Evolutionary conservation across 2,113 vertebrate genomes (phyloP), one percentile per base, ranked within the genome.

Genomic region (Myrmecophaga tridactyla): DNA sequence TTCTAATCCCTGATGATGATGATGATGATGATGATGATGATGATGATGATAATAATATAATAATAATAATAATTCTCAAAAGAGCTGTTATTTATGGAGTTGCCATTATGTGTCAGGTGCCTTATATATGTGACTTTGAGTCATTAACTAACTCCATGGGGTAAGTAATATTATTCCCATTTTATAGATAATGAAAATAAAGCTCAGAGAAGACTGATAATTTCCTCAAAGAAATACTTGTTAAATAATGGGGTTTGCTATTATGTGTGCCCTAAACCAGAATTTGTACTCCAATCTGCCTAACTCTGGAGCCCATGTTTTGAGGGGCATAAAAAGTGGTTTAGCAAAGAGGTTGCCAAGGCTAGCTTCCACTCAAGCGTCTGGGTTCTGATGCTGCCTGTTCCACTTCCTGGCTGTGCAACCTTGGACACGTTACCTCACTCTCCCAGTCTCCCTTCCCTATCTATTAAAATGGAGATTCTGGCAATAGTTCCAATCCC

Each of bases 391-490:
- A 36, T 29, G 80, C 90, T 14, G 80, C 84, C 58, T 18, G 3
- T 10, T 36, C 29, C 67, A 6, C 69, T 41, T 5, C 15, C 76
- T 14, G 60, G 60, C 76, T 15, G 7, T 63, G 51, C 3, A 0
- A 1, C 31, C 86, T 62, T 27, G n/a, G 36, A 41, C 29, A 1
- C 14, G 0, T 46, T 15, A 13, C 56, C 82, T 91, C 82, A 36
- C 46, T 56, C 62, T 58, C 73, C 81, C 41, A 25, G 46, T 75
- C 58, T 86, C 60, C 77, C 83, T 95, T 70, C 76, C 53, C 27
- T 4, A 15, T 46, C 90, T 53, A 53, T 69, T 3, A 58, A 89
- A 78, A 43, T 25, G 67, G 43, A 53, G 17, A 3, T 72, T 10
- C 53, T 67, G 23, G 87, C 85, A 25, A 7, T 56, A 23, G 4